Evolutionary conservation across 2,888 invertebrate genomes (phyloP), one percentile per base, ranked within the genome.

Genomic region (Phlogophora meticulosa): DNA sequence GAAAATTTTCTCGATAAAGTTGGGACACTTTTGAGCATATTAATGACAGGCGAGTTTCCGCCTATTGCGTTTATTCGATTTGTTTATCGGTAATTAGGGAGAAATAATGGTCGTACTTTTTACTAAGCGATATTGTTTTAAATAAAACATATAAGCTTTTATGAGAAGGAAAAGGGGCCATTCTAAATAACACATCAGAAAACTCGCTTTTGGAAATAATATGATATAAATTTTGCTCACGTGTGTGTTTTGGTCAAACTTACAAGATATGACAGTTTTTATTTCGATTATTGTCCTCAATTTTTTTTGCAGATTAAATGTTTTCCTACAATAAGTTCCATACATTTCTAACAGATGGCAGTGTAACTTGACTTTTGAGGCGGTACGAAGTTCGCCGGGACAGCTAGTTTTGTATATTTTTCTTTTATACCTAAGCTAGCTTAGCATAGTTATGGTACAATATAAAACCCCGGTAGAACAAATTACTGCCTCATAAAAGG

Each of bases 401-500:
- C n/a, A n/a, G n/a, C n/a, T n/a, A n/a, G n/a, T n/a, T n/a, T n/a
- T n/a, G n/a, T n/a, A 48, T 36, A 2, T 9, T 42, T n/a, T 32
- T 48, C 11, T 24, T 70, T 51, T 20, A 42, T 20, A 32, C 38
- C 13, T 36, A 42, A 40, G 28, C 28, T 28, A 28, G 28, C 42
- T 69, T 32, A 40, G 53, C 68, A 59, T 73, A 63, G 34, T 45
- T 49, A 69, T 55, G 13, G 32, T 60, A 34, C 17, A 22, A 46
- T 45, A 56, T 76, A 62, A 76, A 71, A 67, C 55, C 1, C 32
- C 40, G 22, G 28, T 38, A 48, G 36, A 57, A 65, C 62, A 55
- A 62, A 70, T 51, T 10, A 72, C 72, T 49, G 64, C 61, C 20
- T 32, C 55, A 24, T 72, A 65, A 77, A 76, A 65, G 22, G 52